phyloP scores from a whole-genome alignment of 53 echinoderm and acorn worm genomes.

The Arbacia lixula region DNA sequence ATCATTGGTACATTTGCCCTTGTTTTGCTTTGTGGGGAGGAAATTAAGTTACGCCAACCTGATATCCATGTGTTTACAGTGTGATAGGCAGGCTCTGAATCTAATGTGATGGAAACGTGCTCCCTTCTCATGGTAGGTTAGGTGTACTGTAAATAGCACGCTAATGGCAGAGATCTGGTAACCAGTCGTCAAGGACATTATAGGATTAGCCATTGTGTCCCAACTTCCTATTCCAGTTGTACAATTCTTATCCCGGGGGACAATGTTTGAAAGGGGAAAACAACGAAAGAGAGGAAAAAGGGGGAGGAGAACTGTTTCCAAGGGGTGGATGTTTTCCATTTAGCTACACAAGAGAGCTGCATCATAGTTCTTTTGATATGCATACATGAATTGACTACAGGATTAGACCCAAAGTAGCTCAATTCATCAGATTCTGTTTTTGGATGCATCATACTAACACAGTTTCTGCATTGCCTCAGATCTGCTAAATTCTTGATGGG shows the following conservation, averaged over 20 bases:
- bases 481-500: too few species aligned
- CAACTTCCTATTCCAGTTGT: not conserved
- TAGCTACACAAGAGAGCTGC: too few species aligned
- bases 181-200: constrained; percentile 8
- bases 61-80: not conserved
- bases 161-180: constrained; percentile 39
- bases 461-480: too few species aligned
- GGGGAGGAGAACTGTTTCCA: not conserved
- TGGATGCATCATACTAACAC: too few species aligned
- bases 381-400: too few species aligned
- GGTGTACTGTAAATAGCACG: constrained; percentile 7
- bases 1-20: not conserved
- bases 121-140: constrained; percentile 24
- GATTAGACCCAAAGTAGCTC: too few species aligned
- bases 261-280: not conserved
- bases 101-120: not conserved
- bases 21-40: not conserved
- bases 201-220: not conserved
- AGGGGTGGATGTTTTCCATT: too few species aligned
- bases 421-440: too few species aligned
- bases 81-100: not conserved
- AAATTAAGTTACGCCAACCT: too few species aligned
- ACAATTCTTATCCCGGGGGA: not conserved
- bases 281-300: not conserved
- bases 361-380: too few species aligned